phyloP scores from a whole-genome alignment of 2,113 vertebrate genomes.

The Chionodraco myersi region DNA sequence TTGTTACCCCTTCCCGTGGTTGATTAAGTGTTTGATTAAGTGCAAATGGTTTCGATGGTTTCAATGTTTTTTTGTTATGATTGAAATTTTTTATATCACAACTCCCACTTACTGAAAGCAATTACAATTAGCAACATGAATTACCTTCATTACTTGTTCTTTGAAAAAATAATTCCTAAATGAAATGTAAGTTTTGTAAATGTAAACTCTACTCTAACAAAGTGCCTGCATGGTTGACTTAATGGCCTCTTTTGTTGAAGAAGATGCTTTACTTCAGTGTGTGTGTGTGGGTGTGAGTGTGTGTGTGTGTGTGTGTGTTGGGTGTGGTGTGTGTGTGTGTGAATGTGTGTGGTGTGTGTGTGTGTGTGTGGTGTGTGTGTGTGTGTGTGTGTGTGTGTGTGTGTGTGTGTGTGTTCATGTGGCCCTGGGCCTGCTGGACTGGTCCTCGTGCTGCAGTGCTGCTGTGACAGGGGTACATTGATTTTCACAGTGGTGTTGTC shows the following conservation, averaged over 20 bases:
- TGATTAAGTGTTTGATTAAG: background rate
- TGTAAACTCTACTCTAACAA: too few relatives aligned
- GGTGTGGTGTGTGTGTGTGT: background rate
- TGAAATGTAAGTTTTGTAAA: too few relatives aligned
- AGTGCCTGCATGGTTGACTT: too few relatives aligned
- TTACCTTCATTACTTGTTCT: background rate
- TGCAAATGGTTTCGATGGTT: too few relatives aligned
- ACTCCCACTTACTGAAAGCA: background rate
- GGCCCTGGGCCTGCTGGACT: conserved; percentile 57
- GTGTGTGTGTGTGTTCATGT: background rate
- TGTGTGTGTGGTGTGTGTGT: background rate
- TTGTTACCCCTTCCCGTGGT: too few relatives aligned
- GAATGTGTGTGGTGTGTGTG: background rate
- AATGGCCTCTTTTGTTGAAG: too few relatives aligned
- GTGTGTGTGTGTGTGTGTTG: conserved; percentile 8
- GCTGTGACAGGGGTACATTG: conserved; percentile 52
- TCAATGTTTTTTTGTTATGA: background rate
- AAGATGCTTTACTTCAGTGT: too few relatives aligned
- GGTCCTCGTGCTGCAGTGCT: conserved; percentile 29
- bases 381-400: background rate
- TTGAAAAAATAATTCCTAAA: background rate
- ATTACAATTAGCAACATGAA: background rate
- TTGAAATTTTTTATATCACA: background rate
- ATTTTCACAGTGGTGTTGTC: conserved; percentile 68
- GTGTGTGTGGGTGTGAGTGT: background rate